phyloP scores from a whole-genome alignment of 2,113 vertebrate genomes.

The Phocoena phocoena region DNA sequence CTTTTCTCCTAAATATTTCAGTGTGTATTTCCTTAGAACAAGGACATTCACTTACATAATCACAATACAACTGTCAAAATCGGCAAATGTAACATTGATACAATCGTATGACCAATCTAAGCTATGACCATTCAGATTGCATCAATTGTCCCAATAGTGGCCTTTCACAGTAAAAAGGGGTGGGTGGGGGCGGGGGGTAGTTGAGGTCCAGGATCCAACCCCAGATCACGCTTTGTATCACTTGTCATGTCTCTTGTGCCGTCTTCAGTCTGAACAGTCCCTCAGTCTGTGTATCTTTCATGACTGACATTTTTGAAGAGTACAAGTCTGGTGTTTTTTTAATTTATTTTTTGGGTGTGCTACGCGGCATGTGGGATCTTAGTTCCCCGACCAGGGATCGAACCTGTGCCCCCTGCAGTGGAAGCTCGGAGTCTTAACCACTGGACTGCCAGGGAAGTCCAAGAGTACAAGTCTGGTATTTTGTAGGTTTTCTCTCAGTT shows the following conservation, averaged over 20 bases:
- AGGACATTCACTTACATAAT: neutral
- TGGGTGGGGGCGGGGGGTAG: accelerated
- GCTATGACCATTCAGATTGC: neutral
- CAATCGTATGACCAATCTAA: neutral
- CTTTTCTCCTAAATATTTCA: neutral
- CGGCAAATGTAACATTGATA: neutral
- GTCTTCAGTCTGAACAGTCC: neutral
- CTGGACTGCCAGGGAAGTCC: too few species aligned
- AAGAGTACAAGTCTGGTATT: neutral
- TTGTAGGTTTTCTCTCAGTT: neutral
- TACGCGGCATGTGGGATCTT: too few species aligned
- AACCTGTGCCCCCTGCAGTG: too few species aligned
- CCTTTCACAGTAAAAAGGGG: neutral
- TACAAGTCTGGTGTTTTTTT: too few species aligned
- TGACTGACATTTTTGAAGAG: neutral
- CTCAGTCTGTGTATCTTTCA: neutral
- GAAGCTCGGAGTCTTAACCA: too few species aligned
- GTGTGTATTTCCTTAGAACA: neutral
- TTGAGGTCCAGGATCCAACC: neutral
- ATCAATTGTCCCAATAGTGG: neutral
- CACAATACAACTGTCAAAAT: neutral
- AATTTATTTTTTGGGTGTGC: too few species aligned
- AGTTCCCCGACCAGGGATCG: too few species aligned
- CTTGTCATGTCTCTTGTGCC: accelerated
- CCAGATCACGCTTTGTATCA: neutral